Evolutionary conservation across 2,113 vertebrate genomes (phyloP), one percentile per base, ranked within the genome.

Genomic region (Sylvietta virens): DNA sequence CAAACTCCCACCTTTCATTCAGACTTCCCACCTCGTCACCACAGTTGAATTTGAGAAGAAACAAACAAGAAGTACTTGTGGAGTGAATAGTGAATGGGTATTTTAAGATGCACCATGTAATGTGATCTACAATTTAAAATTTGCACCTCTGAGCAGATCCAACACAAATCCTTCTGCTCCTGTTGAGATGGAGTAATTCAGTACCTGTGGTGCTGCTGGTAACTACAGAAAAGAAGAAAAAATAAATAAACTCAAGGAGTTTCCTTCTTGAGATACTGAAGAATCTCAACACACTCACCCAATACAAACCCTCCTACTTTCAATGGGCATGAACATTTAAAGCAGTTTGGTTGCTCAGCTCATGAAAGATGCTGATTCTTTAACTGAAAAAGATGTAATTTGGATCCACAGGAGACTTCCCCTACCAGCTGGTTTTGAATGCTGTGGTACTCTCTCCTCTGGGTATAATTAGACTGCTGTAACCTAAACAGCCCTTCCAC

Each of bases 401-500:
- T 83, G 69, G 69, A 90, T 85, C 72, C 88, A 69, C 23, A 40
- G 71, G 93, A 89, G 81, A 92, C 28, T 86, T 96, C 35, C 67
- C 88, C 91, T 65, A 79, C 80, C 95, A 91, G 95, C 77, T 93
- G 91, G 47, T 83, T 95, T 78, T 82, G 69, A 95, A 91, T 37
- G 74, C 54, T 87, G 62, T 71, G 91, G 93, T 95, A 92, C 56
- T 79, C 71, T 69, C 82, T 95, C 97, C 95, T 64, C 85, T 88
- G 95, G 90, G 95, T 71, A 42, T 74, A 92, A 93, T 96, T 94
- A 96, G 83, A 44, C 31, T 58, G 50, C 92, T 96, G 48, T 94
- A 97, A 96, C 70, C 91, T 91, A 95, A 97, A 95, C 94, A 95
- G 71, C 62, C 82, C 76, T 91, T 96, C 92, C 83, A 95, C 60